A percentile compares a stretch with the other conserved stretches of the same genome.
These are phyloP conservation scores for Drosophila leontia DNA, from an alignment of 1,140 invertebrate genomes.

Conservation along the genomic window DNA sequence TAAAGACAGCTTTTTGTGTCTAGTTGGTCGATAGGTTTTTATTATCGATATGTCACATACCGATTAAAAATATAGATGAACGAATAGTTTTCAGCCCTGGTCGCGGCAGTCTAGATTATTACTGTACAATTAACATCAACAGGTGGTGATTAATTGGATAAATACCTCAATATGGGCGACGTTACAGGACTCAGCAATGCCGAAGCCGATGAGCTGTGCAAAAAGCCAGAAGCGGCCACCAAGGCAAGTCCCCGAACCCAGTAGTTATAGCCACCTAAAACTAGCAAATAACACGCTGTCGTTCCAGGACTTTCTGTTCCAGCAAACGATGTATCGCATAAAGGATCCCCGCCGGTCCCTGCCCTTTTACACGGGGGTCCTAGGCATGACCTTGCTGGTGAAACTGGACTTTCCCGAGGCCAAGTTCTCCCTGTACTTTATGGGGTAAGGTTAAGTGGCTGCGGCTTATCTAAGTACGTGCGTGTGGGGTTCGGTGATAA, in stretches of 20 bases:
- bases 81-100: background rate
- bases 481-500: constrained; percentile 6
- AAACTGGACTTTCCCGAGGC: constrained; percentile 95
- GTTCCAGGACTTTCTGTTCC: constrained; percentile 93
- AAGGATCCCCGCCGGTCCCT: constrained; percentile 95
- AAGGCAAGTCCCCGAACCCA: constrained; percentile 84
- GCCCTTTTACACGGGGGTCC: constrained; percentile 95
- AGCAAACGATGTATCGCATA: constrained; percentile 98
- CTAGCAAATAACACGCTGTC: background rate
- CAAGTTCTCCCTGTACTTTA: constrained; percentile 96
- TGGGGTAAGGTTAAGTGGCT: constrained; percentile 87
- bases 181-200: constrained; percentile 87
- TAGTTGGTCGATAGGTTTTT: background rate
- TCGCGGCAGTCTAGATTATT: constrained; percentile 4
- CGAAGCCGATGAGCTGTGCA: constrained; percentile 89
- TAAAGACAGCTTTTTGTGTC: too few relatives aligned
- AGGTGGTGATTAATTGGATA: constrained; percentile 40
- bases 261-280: too few relatives aligned
- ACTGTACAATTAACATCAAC: constrained; percentile 21
- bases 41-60: background rate
- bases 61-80: background rate
- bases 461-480: constrained; percentile 26
- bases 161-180: constrained; percentile 85
- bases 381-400: constrained; percentile 95
- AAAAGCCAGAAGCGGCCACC: constrained; percentile 87